A percentile compares a stretch with the other conserved stretches of the same genome.
These are phyloP conservation scores for Pollicipes pollicipes DNA, from an alignment of 1,140 invertebrate species.

Conservation along the genomic window DNA sequence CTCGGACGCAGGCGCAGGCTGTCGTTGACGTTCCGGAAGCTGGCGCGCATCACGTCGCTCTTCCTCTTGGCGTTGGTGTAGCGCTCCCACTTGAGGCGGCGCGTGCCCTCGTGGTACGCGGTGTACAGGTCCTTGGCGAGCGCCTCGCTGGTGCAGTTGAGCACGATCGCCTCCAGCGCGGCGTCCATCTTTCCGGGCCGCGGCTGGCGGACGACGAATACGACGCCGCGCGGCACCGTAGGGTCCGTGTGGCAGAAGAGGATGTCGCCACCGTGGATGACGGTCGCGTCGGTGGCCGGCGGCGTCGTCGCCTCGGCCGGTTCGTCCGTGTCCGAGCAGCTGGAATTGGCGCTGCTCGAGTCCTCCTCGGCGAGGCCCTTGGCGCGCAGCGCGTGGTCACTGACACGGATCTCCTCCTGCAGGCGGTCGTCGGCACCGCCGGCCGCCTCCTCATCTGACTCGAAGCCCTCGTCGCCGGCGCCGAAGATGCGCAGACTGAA, in stretches of 20 bases:
- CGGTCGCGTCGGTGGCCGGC: not conserved
- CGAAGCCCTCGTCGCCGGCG: constrained; percentile 14
- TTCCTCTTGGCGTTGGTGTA: constrained; percentile 17
- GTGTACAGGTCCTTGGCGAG: constrained; percentile 15
- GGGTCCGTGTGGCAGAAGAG: constrained; percentile 15
- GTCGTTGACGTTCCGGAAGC: constrained; percentile 10
- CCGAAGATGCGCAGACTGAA: not conserved
- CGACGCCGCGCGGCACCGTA: constrained; percentile 10
- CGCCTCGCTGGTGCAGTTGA: constrained; percentile 13
- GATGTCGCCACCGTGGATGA: constrained; percentile 14
- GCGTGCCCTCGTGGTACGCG: constrained; percentile 16
- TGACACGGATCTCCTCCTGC: constrained; percentile 9
- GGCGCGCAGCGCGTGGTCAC: constrained; percentile 14
- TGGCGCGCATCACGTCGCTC: constrained; percentile 4
- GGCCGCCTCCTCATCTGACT: constrained; percentile 13
- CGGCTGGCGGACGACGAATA: constrained; percentile 10
- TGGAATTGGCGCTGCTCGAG: constrained; percentile 10
- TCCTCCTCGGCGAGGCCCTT: constrained; percentile 11
- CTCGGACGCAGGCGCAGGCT: constrained; percentile 9
- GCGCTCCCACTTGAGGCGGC: constrained; percentile 14
- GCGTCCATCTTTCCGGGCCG: not conserved
- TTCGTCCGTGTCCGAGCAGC: constrained; percentile 15
- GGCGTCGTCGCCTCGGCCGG: not conserved
- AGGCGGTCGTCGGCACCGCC: constrained; percentile 9
- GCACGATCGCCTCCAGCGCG: constrained; percentile 12